Evolutionary conservation across 2,888 invertebrate species (phyloP).

Genomic region (Synanthedon myopaeformis): DNA sequence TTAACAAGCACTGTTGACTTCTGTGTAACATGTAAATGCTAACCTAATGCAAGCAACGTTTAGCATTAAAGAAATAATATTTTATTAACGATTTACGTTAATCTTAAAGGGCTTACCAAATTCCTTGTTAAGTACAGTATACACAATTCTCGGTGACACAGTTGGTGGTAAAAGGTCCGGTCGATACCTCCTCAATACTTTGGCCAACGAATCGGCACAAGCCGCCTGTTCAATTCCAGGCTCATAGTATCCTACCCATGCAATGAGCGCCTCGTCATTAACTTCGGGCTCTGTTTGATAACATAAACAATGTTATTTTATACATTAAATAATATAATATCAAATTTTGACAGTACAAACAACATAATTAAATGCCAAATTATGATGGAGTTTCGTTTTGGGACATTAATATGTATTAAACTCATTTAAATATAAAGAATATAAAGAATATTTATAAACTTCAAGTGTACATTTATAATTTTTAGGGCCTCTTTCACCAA

Average conservation of each 20-base stretch:
- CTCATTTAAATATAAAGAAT: no score
- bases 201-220: constrained; percentile 71
- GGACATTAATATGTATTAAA: no score
- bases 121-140: constrained; percentile 81
- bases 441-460: no score
- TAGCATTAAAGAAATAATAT: no score
- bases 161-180: background rate
- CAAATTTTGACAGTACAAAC: no score
- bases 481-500: no score
- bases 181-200: constrained; percentile 82
- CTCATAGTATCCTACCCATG: constrained; percentile 75
- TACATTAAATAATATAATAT: no score
- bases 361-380: no score
- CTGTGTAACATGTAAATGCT: background rate
- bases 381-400: no score
- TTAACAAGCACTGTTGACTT: background rate
- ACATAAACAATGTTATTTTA: background rate
- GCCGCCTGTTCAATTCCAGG: constrained; percentile 37
- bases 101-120: background rate
- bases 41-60: no score
- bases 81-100: no score
- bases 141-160: constrained; percentile 78
- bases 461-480: no score
- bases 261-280: constrained; percentile 79
- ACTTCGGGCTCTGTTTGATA: background rate